phyloP scores from a whole-genome alignment of 2,797 vertebrate species.

The Danio tinwini region DNA sequence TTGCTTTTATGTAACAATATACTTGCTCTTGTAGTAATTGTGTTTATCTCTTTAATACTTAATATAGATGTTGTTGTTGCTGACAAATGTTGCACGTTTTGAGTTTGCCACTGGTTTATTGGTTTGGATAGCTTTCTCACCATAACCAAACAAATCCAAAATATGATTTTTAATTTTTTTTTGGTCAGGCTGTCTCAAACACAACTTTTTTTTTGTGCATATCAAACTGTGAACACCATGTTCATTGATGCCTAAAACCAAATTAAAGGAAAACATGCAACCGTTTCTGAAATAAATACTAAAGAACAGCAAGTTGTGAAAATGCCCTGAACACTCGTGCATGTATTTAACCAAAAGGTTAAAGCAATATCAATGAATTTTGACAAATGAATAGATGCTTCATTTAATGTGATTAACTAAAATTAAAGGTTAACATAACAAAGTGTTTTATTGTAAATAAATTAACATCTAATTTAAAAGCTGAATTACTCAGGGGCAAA shows the following conservation, averaged over 20 bases:
- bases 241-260: too few species aligned
- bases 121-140: neutral
- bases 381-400: neutral
- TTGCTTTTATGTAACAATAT: too few species aligned
- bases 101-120: too few species aligned
- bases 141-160: neutral
- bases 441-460: neutral
- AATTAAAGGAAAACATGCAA: too few species aligned
- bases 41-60: too few species aligned
- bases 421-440: neutral
- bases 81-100: too few species aligned
- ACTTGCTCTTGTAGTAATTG: too few species aligned
- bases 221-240: too few species aligned
- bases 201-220: neutral
- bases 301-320: too few species aligned
- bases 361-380: neutral
- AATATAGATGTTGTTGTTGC: too few species aligned
- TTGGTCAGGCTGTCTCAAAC: neutral
- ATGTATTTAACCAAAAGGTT: neutral
- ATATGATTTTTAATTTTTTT: neutral
- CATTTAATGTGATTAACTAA: neutral
- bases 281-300: too few species aligned
- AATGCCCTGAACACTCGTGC: too few species aligned
- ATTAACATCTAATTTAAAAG: slow-evolving; percentile 42
- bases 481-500: slow-evolving; percentile 17